A percentile compares a stretch with the other conserved stretches of the same genome.
Evolutionary conservation across 2,113 vertebrate species (phyloP).

Genomic region (Saimiri boliviensis): DNA sequence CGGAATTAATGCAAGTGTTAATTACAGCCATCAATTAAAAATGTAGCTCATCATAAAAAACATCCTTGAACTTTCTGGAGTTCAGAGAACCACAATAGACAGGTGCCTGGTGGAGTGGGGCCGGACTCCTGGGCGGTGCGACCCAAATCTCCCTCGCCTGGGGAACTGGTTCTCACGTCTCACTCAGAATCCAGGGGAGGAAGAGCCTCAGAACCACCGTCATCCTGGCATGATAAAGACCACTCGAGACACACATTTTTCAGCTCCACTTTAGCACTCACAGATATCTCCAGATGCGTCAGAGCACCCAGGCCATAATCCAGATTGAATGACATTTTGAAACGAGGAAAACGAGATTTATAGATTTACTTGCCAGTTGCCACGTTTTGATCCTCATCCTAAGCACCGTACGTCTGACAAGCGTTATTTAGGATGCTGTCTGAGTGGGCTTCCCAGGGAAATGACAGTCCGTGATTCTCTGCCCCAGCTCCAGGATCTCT

Average conservation of each 20-base stretch:
- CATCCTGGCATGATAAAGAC: background rate
- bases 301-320: background rate
- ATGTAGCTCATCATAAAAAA: background rate
- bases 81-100: background rate
- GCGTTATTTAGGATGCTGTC: constrained; percentile 32
- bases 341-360: background rate
- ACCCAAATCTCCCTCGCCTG: fast-evolving
- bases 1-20: constrained; percentile 36
- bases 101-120: background rate
- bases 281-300: constrained; percentile 33
- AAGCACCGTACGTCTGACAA: constrained; percentile 57
- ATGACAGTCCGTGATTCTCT: constrained; percentile 50
- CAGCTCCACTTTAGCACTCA: constrained; percentile 31
- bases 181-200: fast-evolving
- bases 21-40: background rate
- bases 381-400: constrained; percentile 33
- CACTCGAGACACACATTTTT: constrained; percentile 5
- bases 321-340: constrained; percentile 34
- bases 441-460: constrained; percentile 64
- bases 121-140: fast-evolving
- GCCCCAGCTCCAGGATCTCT: background rate
- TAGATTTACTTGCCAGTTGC: constrained; percentile 53
- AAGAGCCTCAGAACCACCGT: fast-evolving
- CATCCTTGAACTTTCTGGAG: background rate
- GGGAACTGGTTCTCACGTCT: background rate